A percentile compares a stretch with the other conserved stretches of the same genome.
Conservation (phyloP, 2,888 invertebrate genomes). For the Heteromurus nitidus region DNA sequence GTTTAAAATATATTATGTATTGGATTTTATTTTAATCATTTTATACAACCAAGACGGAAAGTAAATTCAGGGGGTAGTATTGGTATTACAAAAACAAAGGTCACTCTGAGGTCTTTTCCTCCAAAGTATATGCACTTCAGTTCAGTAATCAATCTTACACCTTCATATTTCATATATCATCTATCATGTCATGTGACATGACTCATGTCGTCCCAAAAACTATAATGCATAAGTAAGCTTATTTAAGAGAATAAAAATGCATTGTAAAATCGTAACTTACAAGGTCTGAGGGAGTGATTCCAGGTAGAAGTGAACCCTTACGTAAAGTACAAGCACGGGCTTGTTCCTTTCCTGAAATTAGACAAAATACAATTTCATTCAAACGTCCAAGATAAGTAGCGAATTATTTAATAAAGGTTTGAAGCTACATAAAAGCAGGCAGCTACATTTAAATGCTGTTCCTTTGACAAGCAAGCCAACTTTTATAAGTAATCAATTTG, state of each 20-base stretch:
- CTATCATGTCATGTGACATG: not conserved
- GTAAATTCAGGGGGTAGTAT: too few relatives aligned
- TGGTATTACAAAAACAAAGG: slow-evolving; percentile 33
- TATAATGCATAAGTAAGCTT: not conserved
- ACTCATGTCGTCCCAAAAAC: not conserved
- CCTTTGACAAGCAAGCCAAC: too few relatives aligned
- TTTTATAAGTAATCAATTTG: too few relatives aligned
- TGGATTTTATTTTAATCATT: too few relatives aligned
- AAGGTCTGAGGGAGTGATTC: slow-evolving; percentile 73
- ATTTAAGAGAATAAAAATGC: not conserved
- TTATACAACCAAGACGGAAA: too few relatives aligned
- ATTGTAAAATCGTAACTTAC: slow-evolving; percentile 67
- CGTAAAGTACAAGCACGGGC: slow-evolving; percentile 69
- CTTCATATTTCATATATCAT: slow-evolving; percentile 8
- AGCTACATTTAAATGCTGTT: too few relatives aligned
- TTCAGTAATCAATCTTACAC: slow-evolving; percentile 4
- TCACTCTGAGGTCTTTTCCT: slow-evolving; percentile 32
- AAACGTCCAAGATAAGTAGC: too few relatives aligned
- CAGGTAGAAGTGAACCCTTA: slow-evolving; percentile 73
- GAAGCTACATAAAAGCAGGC: too few relatives aligned
- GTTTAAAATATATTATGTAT: too few relatives aligned
- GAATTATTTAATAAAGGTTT: too few relatives aligned
- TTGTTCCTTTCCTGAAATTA: slow-evolving; percentile 72
- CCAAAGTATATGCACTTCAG: too few relatives aligned
- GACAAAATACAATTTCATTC: slow-evolving; percentile 16